These are phyloP conservation scores for Megalops atlanticus DNA, from an alignment of 2,113 vertebrate genomes.

Conservation along the genomic window DNA sequence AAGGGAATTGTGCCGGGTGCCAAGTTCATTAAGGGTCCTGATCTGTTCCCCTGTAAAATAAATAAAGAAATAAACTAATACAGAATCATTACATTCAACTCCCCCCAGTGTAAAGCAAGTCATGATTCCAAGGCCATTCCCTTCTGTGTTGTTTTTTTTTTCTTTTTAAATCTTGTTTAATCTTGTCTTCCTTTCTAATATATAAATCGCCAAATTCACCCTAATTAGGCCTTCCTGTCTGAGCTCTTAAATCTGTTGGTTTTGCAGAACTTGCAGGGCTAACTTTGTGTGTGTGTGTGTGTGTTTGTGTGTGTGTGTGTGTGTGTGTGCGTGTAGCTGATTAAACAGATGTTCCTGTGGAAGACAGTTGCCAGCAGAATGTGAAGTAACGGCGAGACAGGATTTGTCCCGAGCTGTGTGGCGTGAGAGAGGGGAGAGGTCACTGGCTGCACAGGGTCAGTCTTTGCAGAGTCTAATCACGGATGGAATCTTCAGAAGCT, in stretches of 20 bases:
- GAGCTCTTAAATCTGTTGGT: conserved; percentile 34
- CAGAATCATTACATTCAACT: neutral
- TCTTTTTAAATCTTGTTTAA: neutral
- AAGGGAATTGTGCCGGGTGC: neutral
- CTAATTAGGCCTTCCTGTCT: conserved; percentile 40
- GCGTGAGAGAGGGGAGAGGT: no score
- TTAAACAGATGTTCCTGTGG: conserved; percentile 1
- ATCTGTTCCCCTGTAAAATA: neutral
- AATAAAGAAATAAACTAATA: neutral
- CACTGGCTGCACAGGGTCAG: no score
- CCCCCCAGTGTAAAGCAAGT: neutral
- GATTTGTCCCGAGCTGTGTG: no score
- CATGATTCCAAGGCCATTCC: neutral
- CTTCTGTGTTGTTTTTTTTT: neutral
- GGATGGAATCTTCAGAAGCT: neutral
- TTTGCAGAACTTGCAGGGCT: conserved; percentile 34
- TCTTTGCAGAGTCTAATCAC: neutral
- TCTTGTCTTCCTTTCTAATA: neutral
- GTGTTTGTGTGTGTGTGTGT: conserved; percentile 2
- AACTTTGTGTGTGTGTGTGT: neutral
- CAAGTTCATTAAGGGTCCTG: neutral
- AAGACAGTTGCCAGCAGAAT: neutral
- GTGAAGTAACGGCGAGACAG: neutral
- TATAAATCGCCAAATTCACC: conserved; percentile 39
- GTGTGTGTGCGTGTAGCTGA: neutral